Percentiles rank a stretch among this genome's conserved stretches.
These are phyloP conservation scores for Melangyna quadrimaculata DNA, from an alignment of 2,888 invertebrate genomes.

Conservation along the genomic window DNA sequence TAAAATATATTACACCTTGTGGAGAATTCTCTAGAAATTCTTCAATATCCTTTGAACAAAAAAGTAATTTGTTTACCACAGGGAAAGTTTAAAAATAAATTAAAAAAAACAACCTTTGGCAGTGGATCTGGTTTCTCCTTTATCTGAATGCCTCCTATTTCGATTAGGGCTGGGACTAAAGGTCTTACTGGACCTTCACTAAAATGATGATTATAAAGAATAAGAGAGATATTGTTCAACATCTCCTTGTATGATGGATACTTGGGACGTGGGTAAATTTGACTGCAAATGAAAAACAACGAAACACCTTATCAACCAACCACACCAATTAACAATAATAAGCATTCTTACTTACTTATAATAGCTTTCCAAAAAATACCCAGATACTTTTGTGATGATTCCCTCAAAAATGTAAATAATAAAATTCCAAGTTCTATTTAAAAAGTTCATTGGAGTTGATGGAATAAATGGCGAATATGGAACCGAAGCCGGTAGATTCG, in stretches of 20 bases:
- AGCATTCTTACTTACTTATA: conserved; percentile 28
- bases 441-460: conserved; percentile 55
- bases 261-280: conserved; percentile 61
- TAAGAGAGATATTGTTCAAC: conserved; percentile 69
- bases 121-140: conserved; percentile 69
- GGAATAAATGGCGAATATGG: conserved; percentile 40
- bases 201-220: conserved; percentile 73
- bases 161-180: conserved; percentile 70
- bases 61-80: no score
- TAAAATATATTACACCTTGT: conserved; percentile 80
- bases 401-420: conserved; percentile 10
- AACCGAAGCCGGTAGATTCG: conserved; percentile 64
- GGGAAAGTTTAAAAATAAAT: no score
- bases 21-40: conserved; percentile 75
- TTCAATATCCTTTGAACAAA: conserved; percentile 73
- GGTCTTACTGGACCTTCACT: conserved; percentile 70
- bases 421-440: conserved; percentile 68
- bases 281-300: conserved; percentile 21
- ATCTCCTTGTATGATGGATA: conserved; percentile 70
- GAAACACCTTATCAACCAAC: rapidly evolving
- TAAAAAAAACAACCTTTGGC: no score
- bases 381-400: background rate
- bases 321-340: background rate
- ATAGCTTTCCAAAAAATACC: background rate
- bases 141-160: conserved; percentile 74